Percentiles rank a stretch among this genome's conserved stretches.
phyloP scores from a whole-genome alignment of 2,797 vertebrate genomes.

The Alosa sapidissima region DNA sequence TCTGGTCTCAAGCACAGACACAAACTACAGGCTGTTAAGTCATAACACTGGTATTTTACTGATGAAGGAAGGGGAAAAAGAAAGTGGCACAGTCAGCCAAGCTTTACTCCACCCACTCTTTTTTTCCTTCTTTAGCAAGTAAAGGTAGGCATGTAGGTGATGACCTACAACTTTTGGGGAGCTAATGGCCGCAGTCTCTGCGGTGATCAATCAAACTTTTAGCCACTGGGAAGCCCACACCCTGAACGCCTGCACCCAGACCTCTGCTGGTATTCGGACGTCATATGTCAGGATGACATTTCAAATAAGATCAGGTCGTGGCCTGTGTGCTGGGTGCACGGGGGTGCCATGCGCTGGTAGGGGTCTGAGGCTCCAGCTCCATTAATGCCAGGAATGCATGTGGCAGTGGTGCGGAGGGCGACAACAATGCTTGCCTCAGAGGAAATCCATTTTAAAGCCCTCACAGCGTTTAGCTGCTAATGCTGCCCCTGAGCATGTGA shows the following conservation, averaged over 20 bases:
- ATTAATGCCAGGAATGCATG: slow-evolving; percentile 33
- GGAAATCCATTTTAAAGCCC: slow-evolving; percentile 47
- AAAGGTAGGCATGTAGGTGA: not conserved
- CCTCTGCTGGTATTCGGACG: not conserved
- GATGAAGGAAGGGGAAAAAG: not conserved
- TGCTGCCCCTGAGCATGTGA: slow-evolving; percentile 33
- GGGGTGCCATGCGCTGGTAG: not conserved
- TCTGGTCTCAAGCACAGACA: not conserved
- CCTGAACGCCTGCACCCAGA: not conserved
- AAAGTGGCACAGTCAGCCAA: not conserved
- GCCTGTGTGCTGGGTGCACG: not conserved
- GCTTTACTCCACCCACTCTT: no score
- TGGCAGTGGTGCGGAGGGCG: slow-evolving; percentile 18
- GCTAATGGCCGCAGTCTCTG: not conserved
- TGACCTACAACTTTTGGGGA: not conserved
- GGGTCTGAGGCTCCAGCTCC: not conserved
- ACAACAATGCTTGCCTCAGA: slow-evolving; percentile 40
- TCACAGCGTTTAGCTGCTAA: slow-evolving; percentile 37
- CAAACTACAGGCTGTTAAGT: not conserved
- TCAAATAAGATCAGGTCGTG: not conserved
- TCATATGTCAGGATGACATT: not conserved
- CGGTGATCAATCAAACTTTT: not conserved
- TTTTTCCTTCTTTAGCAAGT: not conserved
- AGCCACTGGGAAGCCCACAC: not conserved
- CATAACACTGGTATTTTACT: not conserved